Percentiles rank a stretch among this genome's conserved stretches.
Evolutionary conservation across 2,113 vertebrate species (phyloP).

Genomic region (Empidonax traillii): DNA sequence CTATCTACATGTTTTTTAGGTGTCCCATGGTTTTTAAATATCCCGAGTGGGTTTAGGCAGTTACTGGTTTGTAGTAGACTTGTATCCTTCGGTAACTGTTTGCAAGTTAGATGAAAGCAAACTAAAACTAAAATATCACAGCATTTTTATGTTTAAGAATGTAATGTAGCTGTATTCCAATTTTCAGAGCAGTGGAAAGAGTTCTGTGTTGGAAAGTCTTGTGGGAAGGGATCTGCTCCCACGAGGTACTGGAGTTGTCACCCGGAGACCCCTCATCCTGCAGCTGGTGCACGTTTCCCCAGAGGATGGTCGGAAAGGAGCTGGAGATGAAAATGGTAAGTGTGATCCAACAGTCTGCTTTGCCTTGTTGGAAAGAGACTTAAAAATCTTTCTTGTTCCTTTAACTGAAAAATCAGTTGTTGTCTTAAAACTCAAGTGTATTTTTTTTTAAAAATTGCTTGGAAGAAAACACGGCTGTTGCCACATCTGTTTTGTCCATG

Average conservation of each 20-base stretch:
- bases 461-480: neutral
- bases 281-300: conserved; percentile 92
- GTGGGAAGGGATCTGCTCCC: conserved; percentile 94
- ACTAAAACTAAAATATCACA: neutral
- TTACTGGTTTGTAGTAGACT: neutral
- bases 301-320: conserved; percentile 88
- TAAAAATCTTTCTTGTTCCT: neutral
- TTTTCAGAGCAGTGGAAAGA: conserved; percentile 97
- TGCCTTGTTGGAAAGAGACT: neutral
- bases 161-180: conserved; percentile 21
- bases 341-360: neutral
- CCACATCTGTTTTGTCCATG: neutral
- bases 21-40: neutral
- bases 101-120: neutral
- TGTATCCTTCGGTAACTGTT: neutral
- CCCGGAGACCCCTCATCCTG: conserved; percentile 93
- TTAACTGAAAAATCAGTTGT: neutral
- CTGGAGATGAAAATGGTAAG: conserved; percentile 92
- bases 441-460: neutral
- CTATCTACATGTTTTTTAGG: neutral
- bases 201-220: conserved; percentile 96
- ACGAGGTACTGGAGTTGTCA: conserved; percentile 95
- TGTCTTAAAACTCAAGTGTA: neutral
- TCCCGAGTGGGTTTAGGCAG: neutral
- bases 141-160: neutral